Base-by-base conservation (phyloP, 2,113 vertebrate species). In the Alouatta palliata region DNA sequence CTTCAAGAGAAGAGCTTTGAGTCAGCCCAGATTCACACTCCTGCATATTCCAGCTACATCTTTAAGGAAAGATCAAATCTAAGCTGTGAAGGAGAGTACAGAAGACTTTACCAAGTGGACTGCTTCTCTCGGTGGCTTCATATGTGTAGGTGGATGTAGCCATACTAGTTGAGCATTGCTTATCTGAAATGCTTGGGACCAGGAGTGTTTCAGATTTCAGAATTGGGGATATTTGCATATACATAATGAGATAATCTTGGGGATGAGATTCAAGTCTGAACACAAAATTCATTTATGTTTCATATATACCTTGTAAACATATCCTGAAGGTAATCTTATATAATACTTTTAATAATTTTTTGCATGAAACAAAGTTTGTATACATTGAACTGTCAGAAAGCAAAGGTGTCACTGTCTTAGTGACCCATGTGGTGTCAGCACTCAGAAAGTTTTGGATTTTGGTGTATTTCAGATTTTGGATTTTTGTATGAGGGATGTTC, bases 1-100 rank as follows among this genome's bases (percentile, higher is more conserved):
- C 88, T 91, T 56, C 70, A 83, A 98, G 96, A 97, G 98, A 99
- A 89, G 99, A 99, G 95, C 98, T 99, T n/a, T 98, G 96, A 97
- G 0, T 97, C 92, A 91, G 95, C 96, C 90, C 61, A 70, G 87
- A 83, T 91, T 76, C 75, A 92, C 54, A 66, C 76, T 49, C 87
- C 12, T 73, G 17, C 35, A 3, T 40, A 1, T 43, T 19, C 47
- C 2, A 1, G 49, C 25, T 17, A 4, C 25, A 85, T 66, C 90
- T 95, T 77, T 81, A 83, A 94, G 88, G 95, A 91, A 92, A 94
- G 90, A 80, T 35, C 43, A 64, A 94, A 95, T 95, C 97, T 91
- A 97, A 97, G 90, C 90, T 97, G 82, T 93, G 96, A 97, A 97
- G 95, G 92, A 83, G 68, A 58, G 93, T 75, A 76, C 54, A 54